Base-by-base conservation (phyloP, 2,888 invertebrate species). In the Atherix ibis region DNA sequence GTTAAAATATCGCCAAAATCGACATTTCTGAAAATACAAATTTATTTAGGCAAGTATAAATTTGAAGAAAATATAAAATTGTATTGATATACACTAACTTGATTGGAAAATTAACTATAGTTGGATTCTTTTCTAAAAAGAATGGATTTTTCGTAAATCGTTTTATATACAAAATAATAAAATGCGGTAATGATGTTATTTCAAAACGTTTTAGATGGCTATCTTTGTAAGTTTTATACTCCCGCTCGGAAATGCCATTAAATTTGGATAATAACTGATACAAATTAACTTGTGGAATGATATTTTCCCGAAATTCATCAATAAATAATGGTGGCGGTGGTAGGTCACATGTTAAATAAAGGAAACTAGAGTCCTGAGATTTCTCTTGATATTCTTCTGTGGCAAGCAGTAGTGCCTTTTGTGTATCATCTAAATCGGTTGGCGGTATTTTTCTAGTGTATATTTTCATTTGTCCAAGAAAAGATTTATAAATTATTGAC, bases 141-240 rank as follows among this genome's bases (percentile, higher is more conserved):
- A 97, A 99, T 5, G 92, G 94, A 56, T 98, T 99, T 63, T 94
- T 98, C 2, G 94, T 95, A 58, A 99, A 99, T 42, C 98, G 70
- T 64, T 97, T 95, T 43, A 97, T 89, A 50, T 92, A 95, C 35
- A 98, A 63, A 50, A 99, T 95, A 35, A 97, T 71, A 61, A 88
- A 97, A 2, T 88, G 89, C 5, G 95, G 95, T 41, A 99, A 65
- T 47, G 78, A 70, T 0, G 87, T 89, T 34, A 99, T 83, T 65
- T 95, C 91, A 60, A 97, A 99, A 45, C 92, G 69, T 58, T 97
- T 98, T 66, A 98, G 66, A 51, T 91, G 91, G 53, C 95, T 97
- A 58, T 98, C 98, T 54, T 98, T 98, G 62, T 97, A 95, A 0
- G 97, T 98, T 66, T 97, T 97, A 62, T 98, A 97, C 55, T 99